Evolutionary conservation across 2,797 vertebrate species (phyloP), one percentile per base, ranked within the genome.

Genomic region (Amazona ochrocephala): DNA sequence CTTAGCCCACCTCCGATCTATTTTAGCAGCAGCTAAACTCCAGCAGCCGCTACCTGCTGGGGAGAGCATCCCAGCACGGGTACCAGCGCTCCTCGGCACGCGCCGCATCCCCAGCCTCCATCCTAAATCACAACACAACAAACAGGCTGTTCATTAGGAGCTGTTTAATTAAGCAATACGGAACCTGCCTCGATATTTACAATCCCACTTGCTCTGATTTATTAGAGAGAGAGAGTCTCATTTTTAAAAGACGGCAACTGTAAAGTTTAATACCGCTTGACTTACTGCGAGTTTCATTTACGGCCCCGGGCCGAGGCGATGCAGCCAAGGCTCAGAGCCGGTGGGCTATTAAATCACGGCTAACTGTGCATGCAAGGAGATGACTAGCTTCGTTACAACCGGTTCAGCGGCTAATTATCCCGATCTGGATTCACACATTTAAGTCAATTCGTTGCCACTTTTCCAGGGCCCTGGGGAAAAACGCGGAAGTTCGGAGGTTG

Each of bases 121-220:
- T 44, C 90, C 94, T 97, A 94, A 97, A 97, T 97, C 96, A 97
- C 92, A 78, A 37, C 75, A 94, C 96, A 95, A 92, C 95, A 96
- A 93, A 95, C 96, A 93, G 89, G 61, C 75, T 93, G 94, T 94
- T 97, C 96, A 92, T 97, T 97, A 97, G 93, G 56, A 3, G 3
- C 84, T 91, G 96, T 96, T 96, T 97, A 97, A 97, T 97, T 97
- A 97, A 97, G 96, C 96, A 95, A 94, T 96, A 97, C 93, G 96
- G 96, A 97, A 93, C 96, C 94, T 96, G 96, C 95, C 96, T 95
- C 41, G 58, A 88, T 97, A 97, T 97, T 97, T 97, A 96, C 97
- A 96, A 51, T 93, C 91, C 89, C 84, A 84, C 95, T 96, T 61
- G 84, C 67, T 84, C 93, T 97, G 96, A 97, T 96, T 97, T 97